These are phyloP conservation scores for Myoxocephalus aenaeus DNA, from an alignment of 2,797 vertebrate genomes.

Conservation along the genomic window DNA sequence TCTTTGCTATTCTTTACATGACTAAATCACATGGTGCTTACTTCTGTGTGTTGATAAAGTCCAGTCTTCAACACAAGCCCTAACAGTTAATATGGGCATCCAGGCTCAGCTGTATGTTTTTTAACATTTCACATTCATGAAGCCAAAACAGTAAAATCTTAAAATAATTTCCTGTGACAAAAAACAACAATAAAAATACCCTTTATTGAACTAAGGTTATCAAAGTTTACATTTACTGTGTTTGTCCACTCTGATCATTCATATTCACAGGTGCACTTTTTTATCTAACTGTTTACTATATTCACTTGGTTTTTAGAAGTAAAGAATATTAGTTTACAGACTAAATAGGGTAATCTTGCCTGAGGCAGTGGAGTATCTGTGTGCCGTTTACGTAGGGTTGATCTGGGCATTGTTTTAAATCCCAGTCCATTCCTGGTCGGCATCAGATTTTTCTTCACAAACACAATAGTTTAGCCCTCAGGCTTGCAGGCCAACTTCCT, in stretches of 20 bases:
- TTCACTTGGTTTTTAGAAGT: constrained; percentile 13
- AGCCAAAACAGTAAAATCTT: neutral
- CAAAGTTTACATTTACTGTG: neutral
- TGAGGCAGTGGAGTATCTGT: constrained; percentile 14
- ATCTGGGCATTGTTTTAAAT: constrained; percentile 32
- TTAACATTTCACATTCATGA: constrained; percentile 1
- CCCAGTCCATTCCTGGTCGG: constrained; percentile 17
- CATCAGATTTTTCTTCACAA: constrained; percentile 46
- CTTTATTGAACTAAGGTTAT: neutral
- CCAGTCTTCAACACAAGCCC: neutral
- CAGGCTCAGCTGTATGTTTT: neutral
- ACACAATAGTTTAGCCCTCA: constrained; percentile 35
- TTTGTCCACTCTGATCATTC: neutral
- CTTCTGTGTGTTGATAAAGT: neutral
- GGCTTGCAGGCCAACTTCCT: constrained; percentile 23
- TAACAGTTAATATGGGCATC: neutral
- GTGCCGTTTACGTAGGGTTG: constrained; percentile 1
- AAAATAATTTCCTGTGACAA: neutral
- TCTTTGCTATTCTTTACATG: constrained; percentile 7
- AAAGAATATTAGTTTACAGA: neutral
- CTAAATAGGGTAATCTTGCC: constrained; percentile 34
- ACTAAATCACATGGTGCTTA: neutral
- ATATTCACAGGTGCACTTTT: neutral
- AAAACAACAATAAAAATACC: neutral
- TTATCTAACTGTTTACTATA: neutral